Evolutionary conservation across 2,113 vertebrate species (phyloP).

Genomic region (Alethe diademata): DNA sequence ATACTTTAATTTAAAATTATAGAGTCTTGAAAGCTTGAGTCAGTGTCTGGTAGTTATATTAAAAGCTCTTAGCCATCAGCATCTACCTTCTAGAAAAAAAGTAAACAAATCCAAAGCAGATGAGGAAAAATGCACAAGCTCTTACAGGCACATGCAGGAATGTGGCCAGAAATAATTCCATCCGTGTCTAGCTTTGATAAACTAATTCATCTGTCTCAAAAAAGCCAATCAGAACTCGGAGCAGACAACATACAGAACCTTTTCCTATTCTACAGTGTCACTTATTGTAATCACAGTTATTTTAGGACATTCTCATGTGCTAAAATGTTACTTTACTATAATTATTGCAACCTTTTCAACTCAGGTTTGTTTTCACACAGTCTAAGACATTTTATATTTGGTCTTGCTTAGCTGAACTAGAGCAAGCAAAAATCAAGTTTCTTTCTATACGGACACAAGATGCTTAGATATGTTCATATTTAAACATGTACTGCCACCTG

Average conservation of each 20-base stretch:
- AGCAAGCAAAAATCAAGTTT: neutral
- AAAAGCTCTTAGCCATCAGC: neutral
- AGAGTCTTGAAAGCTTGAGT: neutral
- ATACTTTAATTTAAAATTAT: neutral
- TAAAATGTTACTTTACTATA: neutral
- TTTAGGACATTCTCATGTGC: neutral
- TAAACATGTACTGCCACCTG: slow-evolving; percentile 34
- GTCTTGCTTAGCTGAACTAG: neutral
- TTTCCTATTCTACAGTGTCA: neutral
- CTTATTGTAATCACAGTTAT: neutral
- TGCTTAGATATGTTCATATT: neutral
- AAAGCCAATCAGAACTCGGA: neutral
- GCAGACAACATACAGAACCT: neutral
- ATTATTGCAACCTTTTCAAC: neutral
- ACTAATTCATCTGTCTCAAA: neutral
- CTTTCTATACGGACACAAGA: neutral
- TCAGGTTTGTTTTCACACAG: neutral
- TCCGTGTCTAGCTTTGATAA: neutral
- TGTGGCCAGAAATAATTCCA: neutral
- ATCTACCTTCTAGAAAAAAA: neutral
- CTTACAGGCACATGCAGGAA: neutral
- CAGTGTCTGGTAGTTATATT: neutral
- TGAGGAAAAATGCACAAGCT: neutral
- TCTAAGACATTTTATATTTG: neutral
- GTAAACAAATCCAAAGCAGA: neutral